Conservation (phyloP, 2,888 invertebrate species). For the Resseliella maxima region DNA sequence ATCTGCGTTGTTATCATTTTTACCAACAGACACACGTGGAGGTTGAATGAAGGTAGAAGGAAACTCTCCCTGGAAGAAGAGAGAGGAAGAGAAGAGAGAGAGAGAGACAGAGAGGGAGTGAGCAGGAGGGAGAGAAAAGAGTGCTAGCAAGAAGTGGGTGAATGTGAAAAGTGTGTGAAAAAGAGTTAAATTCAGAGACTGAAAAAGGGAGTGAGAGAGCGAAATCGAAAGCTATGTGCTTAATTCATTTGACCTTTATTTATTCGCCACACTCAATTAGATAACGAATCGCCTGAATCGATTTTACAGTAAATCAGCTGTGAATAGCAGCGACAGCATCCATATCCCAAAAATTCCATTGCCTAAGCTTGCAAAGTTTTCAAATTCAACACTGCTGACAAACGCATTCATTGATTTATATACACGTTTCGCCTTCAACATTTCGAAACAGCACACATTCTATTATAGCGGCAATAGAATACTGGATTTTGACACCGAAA, state of each 20-base stretch:
- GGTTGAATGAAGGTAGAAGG: too few relatives aligned
- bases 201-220: too few relatives aligned
- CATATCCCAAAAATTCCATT: neutral
- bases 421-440: neutral
- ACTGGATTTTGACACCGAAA: neutral
- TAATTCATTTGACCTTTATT: constrained; percentile 24
- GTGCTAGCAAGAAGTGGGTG: too few relatives aligned
- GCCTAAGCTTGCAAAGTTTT: neutral
- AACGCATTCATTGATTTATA: constrained; percentile 15
- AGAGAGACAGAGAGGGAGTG: too few relatives aligned
- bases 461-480: neutral
- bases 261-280: neutral
- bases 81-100: too few relatives aligned
- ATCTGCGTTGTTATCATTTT: neutral
- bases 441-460: neutral
- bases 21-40: neutral
- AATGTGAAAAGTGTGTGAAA: too few relatives aligned
- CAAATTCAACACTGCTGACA: neutral
- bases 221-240: too few relatives aligned
- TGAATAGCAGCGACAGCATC: neutral
- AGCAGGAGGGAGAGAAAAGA: too few relatives aligned
- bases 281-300: neutral
- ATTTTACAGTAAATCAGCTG: neutral
- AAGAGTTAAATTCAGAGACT: too few relatives aligned
- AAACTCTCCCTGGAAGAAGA: too few relatives aligned